Evolutionary conservation across 2,113 vertebrate species (phyloP).

Genomic region (Mormyrus lacerda): DNA sequence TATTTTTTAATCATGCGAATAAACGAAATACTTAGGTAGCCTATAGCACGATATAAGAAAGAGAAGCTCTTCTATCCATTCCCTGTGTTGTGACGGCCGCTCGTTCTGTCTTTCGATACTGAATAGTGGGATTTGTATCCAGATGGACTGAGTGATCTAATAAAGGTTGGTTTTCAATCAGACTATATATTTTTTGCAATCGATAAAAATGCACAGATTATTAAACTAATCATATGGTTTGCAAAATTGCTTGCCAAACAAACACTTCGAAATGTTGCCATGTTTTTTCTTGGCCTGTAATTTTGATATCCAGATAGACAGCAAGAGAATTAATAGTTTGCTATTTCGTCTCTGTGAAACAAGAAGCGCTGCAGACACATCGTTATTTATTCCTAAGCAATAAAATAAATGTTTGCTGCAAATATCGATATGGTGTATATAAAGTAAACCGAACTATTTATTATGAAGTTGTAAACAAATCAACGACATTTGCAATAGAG

Average conservation of each 20-base stretch:
- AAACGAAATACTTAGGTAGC: neutral
- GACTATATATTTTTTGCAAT: neutral
- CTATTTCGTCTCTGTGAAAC: neutral
- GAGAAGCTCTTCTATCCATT: neutral
- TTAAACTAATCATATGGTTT: neutral
- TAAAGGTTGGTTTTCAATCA: slow-evolving; percentile 12
- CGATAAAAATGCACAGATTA: neutral
- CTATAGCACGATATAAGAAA: neutral
- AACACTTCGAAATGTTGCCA: neutral
- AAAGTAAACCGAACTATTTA: neutral
- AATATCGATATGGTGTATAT: neutral
- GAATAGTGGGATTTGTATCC: neutral
- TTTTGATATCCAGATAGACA: neutral
- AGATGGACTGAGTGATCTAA: slow-evolving; percentile 2
- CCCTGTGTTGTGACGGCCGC: slow-evolving; percentile 1
- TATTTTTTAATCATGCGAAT: slow-evolving; percentile 4
- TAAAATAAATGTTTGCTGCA: neutral
- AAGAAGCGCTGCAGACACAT: neutral
- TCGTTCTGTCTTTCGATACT: slow-evolving; percentile 6
- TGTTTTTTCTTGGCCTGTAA: neutral
- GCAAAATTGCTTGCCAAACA: neutral
- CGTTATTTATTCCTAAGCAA: neutral
- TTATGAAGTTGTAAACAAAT: neutral
- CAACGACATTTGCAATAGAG: neutral
- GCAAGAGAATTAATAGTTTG: neutral